phyloP scores from a whole-genome alignment of 2,113 vertebrate genomes.

The Serilophus lunatus region DNA sequence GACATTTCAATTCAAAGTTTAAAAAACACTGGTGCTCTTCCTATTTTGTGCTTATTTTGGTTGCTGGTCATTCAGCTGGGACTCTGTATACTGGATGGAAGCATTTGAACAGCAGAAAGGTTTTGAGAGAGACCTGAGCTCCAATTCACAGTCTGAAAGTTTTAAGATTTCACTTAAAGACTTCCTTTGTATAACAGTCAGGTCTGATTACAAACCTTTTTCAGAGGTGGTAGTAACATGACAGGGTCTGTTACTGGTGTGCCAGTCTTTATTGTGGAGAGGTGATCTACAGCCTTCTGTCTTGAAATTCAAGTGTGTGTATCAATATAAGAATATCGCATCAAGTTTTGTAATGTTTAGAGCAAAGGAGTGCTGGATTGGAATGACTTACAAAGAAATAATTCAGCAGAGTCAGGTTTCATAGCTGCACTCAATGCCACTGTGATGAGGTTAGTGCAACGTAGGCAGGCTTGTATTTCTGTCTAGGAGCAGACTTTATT shows the following conservation, averaged over 20 bases:
- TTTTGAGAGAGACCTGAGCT: background rate
- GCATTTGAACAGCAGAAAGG: background rate
- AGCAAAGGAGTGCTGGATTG: background rate
- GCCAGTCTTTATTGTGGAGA: background rate
- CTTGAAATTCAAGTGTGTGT: background rate
- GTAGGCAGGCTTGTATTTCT: background rate
- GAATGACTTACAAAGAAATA: background rate
- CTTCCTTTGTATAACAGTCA: background rate
- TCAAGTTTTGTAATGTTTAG: background rate
- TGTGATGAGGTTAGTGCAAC: background rate
- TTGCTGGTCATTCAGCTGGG: background rate
- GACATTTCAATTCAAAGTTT: background rate
- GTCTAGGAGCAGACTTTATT: background rate
- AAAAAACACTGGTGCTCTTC: background rate
- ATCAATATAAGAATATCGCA: background rate
- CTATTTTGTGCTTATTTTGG: background rate
- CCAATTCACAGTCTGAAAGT: background rate
- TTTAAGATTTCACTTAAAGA: background rate
- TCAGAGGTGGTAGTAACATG: background rate
- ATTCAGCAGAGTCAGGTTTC: background rate
- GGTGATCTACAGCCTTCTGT: background rate
- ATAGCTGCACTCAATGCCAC: background rate
- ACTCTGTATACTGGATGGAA: accelerated
- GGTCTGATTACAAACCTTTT: background rate
- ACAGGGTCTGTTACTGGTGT: background rate